These are phyloP conservation scores for Clupea harengus DNA, from an alignment of 2,113 vertebrate species.

Conservation along the genomic window DNA sequence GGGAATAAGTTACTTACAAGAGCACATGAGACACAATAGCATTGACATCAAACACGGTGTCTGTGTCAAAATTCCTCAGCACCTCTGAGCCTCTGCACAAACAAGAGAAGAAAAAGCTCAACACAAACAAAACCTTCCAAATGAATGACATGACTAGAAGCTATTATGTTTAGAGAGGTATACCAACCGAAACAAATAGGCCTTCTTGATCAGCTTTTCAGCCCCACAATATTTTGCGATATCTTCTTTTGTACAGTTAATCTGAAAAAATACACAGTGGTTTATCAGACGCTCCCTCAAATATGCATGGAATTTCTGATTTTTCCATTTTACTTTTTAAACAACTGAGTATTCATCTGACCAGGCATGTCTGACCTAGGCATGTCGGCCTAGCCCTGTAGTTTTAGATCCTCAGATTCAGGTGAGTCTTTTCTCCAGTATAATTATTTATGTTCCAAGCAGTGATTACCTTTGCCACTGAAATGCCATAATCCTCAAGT, in stretches of 20 bases:
- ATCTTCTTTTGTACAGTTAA: conserved; percentile 79
- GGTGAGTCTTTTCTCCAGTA: too few relatives aligned
- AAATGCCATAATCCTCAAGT: conserved; percentile 86
- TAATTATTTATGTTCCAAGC: too few relatives aligned
- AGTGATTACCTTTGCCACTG: conserved; percentile 81
- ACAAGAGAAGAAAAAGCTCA: conserved; percentile 24
- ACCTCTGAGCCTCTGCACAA: conserved; percentile 73
- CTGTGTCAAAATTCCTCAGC: conserved; percentile 82
- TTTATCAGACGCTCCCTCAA: not conserved
- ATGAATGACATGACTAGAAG: not conserved
- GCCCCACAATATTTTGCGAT: conserved; percentile 77
- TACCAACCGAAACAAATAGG: conserved; percentile 87
- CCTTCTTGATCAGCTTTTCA: conserved; percentile 71
- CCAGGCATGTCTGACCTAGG: too few relatives aligned
- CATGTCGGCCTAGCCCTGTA: not conserved
- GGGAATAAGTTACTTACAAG: conserved; percentile 80
- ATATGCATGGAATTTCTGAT: too few relatives aligned
- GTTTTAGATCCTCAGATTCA: not conserved
- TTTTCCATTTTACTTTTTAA: too few relatives aligned
- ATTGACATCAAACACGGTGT: conserved; percentile 85
- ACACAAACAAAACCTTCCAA: not conserved
- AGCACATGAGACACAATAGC: conserved; percentile 87
- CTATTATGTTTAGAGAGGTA: not conserved
- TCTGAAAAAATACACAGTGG: conserved; percentile 60
- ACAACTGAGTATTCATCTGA: too few relatives aligned